Percentiles rank a stretch among this genome's conserved stretches.
Conservation (phyloP, 2,888 invertebrate genomes). For the Hedychridium roseum region DNA sequence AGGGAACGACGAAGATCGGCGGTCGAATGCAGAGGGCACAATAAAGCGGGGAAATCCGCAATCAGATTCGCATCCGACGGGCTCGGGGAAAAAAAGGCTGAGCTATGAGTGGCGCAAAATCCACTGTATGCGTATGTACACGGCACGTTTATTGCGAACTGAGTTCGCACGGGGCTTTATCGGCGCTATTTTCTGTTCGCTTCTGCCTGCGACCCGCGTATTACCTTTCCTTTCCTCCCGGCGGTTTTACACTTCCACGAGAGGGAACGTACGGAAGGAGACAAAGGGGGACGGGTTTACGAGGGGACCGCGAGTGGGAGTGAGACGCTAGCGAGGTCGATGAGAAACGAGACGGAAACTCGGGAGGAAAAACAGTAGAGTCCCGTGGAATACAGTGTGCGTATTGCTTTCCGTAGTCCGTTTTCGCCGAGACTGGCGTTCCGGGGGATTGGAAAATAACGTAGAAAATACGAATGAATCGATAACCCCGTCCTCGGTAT, state of each 20-base stretch:
- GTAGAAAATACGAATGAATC: too few species aligned
- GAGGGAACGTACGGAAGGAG: neutral
- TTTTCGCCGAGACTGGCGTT: too few species aligned
- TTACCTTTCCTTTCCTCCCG: conserved; percentile 10
- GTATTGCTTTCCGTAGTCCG: too few species aligned
- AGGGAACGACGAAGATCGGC: too few species aligned
- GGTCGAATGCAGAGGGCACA: too few species aligned
- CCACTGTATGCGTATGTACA: conserved; percentile 1
- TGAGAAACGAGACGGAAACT: neutral
- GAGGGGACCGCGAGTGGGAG: conserved; percentile 3
- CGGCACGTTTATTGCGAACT: conserved; percentile 13
- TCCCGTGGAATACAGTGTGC: too few species aligned
- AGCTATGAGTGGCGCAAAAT: neutral
- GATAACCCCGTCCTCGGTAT: too few species aligned
- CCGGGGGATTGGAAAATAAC: too few species aligned
- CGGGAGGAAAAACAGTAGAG: too few species aligned
- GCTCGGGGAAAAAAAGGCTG: conserved; percentile 22
- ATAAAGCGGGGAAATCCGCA: conserved; percentile 15
- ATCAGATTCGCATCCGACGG: conserved; percentile 22
- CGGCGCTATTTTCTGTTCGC: conserved; percentile 13
- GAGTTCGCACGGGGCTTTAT: conserved; percentile 10
- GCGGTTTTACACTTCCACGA: conserved; percentile 7
- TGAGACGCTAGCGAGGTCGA: neutral
- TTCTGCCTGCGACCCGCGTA: conserved; percentile 2
- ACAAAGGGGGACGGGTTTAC: neutral